Base-by-base conservation (phyloP, 2,797 vertebrate species). In the Oceanodroma leucorhoa region DNA sequence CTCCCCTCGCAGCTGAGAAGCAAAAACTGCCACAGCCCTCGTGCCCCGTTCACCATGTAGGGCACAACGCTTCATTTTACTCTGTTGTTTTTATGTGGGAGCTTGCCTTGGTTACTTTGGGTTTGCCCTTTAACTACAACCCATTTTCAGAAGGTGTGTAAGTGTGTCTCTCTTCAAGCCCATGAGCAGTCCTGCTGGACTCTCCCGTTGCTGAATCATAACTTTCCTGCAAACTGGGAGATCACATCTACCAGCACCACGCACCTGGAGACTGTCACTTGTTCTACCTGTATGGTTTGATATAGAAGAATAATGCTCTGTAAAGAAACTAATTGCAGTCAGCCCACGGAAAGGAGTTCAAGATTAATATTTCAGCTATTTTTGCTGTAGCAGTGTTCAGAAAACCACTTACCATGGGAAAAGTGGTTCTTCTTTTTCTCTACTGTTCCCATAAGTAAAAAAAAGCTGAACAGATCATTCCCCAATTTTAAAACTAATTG, bases 341-440 rank as follows among this genome's bases (percentile, higher is more conserved):
- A 87, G 30, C n/a, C 53, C 24, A 53, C 0, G 5, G 53, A 66
- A 86, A 87, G 36, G 69, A 48, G 36, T 38, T 84, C 5, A 62
- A 34, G 45, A 79, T 82, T 54, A 83, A 8, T 87, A 57, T 90
- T 96, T 93, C 64, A 80, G 29, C 29, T 76, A 26, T 1, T 67
- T 91, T 84, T 93, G 41, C 83, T 80, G 41, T n/a, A 90, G 43
- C 21, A 30, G 38, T 45, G 4, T 58, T 58, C 55, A 58, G 22
- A 95, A 95, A 91, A 82, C 8, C n/a, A 69, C 29, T 76, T 70
- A 66, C 10, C 0, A 0, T 60, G 38, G 53, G 62, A 57, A 90
- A 88, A 71, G 19, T 12, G 12, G 26, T 50, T 16, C 48, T 90
- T 46, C 51, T 84, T 94, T 77, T 87, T 55, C 65, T 79, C 48